These are phyloP conservation scores for Antennarius maculatus DNA, from an alignment of 2,797 vertebrate genomes.

Conservation along the genomic window DNA sequence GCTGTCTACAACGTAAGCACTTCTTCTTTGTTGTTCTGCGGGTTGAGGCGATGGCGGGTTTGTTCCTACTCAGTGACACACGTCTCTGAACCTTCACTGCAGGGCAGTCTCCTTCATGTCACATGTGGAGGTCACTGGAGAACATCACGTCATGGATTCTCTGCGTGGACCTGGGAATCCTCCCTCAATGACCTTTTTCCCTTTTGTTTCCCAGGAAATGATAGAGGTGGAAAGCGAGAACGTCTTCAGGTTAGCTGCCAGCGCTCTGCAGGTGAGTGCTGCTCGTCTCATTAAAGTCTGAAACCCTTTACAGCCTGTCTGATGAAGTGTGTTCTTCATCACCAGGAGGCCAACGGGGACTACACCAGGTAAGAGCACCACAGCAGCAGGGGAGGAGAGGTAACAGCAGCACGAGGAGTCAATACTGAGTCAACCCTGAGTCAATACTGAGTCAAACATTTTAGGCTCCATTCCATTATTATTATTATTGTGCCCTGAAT, in stretches of 20 bases:
- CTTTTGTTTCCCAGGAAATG: constrained; percentile 83
- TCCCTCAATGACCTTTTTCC: constrained; percentile 13
- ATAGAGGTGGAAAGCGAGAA: constrained; percentile 96
- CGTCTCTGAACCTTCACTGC: constrained; percentile 59
- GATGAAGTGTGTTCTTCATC: constrained; percentile 46
- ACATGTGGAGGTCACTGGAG: constrained; percentile 46
- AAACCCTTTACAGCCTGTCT: constrained; percentile 20
- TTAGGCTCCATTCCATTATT: no score
- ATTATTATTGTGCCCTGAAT: no score
- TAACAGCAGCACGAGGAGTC: constrained; percentile 58
- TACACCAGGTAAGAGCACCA: constrained; percentile 80
- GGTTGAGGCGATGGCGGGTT: constrained; percentile 28
- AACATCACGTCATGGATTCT: constrained; percentile 26
- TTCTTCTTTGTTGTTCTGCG: constrained; percentile 1
- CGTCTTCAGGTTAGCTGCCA: constrained; percentile 93
- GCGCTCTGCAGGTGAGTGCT: constrained; percentile 90
- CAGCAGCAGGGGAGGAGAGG: constrained; percentile 32
- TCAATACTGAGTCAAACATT: no score
- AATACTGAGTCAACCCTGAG: constrained; percentile 31
- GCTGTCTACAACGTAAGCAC: constrained; percentile 91
- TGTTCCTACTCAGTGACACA: constrained; percentile 64
- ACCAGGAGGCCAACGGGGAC: constrained; percentile 96
- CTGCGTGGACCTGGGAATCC: constrained; percentile 28
- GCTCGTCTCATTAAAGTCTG: constrained; percentile 31
- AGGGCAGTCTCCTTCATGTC: constrained; percentile 52